Conservation (phyloP, 1,140 invertebrate genomes). For the Cotesia typhae region DNA sequence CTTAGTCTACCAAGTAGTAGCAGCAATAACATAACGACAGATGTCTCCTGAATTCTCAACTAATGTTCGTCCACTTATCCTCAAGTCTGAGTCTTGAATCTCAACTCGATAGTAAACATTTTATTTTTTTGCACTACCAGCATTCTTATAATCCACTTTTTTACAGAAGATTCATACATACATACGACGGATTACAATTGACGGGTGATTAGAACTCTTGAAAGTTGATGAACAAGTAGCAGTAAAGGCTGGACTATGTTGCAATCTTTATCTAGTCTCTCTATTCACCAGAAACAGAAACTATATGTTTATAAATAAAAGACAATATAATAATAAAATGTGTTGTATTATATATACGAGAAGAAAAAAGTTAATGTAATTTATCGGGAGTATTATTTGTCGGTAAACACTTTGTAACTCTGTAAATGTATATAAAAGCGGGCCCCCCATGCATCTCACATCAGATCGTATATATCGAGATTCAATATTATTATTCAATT, state of each 20-base stretch:
- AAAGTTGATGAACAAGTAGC: conserved; percentile 21
- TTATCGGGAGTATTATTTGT: conserved; percentile 33
- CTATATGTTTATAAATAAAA: too few relatives aligned
- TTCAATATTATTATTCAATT: conserved; percentile 1
- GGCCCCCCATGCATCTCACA: not conserved
- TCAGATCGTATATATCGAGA: not conserved
- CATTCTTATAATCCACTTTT: not conserved
- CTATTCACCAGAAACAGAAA: too few relatives aligned
- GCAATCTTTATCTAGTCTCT: not conserved
- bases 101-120: not conserved
- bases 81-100: too few relatives aligned
- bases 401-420: conserved; percentile 30
- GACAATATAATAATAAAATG: too few relatives aligned
- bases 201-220: conserved; percentile 23
- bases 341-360: not conserved
- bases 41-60: conserved; percentile 22
- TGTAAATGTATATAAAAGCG: conserved; percentile 23
- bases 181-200: conserved; percentile 9
- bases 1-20: conserved; percentile 38
- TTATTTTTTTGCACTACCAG: too few relatives aligned
- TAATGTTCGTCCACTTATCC: not conserved
- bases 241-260: not conserved
- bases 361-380: conserved; percentile 15
- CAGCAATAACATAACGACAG: conserved; percentile 33
- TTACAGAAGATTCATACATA: conserved; percentile 6